Base-by-base conservation (phyloP, 35 echinoderm and acorn worm species). In the Acanthaster planci region DNA sequence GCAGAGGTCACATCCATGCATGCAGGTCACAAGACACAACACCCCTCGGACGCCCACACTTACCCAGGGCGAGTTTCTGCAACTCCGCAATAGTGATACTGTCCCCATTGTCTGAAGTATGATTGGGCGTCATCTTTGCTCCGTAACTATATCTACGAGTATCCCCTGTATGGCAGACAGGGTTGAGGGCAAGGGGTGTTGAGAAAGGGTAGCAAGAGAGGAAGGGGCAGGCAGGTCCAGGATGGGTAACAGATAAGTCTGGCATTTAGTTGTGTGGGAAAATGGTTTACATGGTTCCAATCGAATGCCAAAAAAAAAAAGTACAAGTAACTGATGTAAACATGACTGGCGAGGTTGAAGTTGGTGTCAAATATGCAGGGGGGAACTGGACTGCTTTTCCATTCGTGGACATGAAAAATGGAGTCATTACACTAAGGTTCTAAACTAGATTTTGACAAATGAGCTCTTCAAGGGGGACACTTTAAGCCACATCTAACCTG, bases 61-160 rank as follows among this genome's bases (percentile, higher is more conserved):
- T 52, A 81, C 79, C 79, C 19, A 52, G 79, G 23, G 79, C 79
- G 51, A 81, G 79, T 81, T 81, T 81, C 79, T 81, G 79, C 29
- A 81, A 52, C 51, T 81, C 79, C n/a, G 79, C 79, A 51, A 81
- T 44, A 29, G 79, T 81, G 39, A 81, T 81, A 32, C 57, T 79
- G 27, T 89, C 79, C 38, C 76, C 87, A 72, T 82, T 81, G 40
- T 82, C 79, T 44, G 59, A 31, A 35, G 80, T 80, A 39, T 82
- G 79, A 51, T 89, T 82, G 78, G 36, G 50, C 9, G 78, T 52
- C 37, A 57, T 39, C 67, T 79, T 81, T 57, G 87, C 87, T 55
- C 86, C 86, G 67, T 82, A 89, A 89, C 87, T 89, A 89, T 89
- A 89, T 72, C 87, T 80, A 89, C 87, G 87, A 30, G 52, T 39